Evolutionary conservation across 2,888 invertebrate species (phyloP), one percentile per base, ranked within the genome.

Genomic region (Mythimna lalbum): DNA sequence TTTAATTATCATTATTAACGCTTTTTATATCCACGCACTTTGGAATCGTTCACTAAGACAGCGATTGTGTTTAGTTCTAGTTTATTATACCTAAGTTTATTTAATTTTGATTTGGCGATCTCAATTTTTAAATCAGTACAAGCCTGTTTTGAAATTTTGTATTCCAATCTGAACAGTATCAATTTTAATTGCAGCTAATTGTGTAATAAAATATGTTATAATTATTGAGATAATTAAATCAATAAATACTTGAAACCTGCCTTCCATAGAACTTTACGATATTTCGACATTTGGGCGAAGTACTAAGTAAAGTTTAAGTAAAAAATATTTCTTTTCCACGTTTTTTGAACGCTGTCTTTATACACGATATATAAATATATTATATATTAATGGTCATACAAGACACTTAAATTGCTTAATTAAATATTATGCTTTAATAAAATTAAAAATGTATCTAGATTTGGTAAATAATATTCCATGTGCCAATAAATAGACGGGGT

Each of bases 341-440:
- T 63, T 62, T 63, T 47, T 63, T 60, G 56, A 60, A 63, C 74
- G 88, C 86, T 90, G 91, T 94, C 94, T 94, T 89, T 92, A 92
- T 89, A 92, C 93, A 93, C 89, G 90, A 90, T 95, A 94, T 95
- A 95, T 95, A 94, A 93, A 91, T 91, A 88, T 85, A 74, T 93
- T 95, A 94, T 95, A 96, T 95, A 94, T 94, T 89, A 90, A 87
- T 88, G 93, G 93, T 94, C 90, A 93, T 90, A 90, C 71, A 89
- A 94, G 94, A 93, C 93, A 86, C 81, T 86, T 81, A 75, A 85
- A 76, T 73, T 76, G 83, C 79, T 82, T 85, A 88, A 85, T 83
- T 88, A 90, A 85, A 84, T 88, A 83, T 80, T 88, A 89, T 89
- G 89, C 90, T 92, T 90, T 89, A 89, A 90, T 88, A 87, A 81